Percentiles rank a stretch among this genome's conserved stretches.
Evolutionary conservation across 1,140 invertebrate species (phyloP).

Genomic region (Orchesella cincta): DNA sequence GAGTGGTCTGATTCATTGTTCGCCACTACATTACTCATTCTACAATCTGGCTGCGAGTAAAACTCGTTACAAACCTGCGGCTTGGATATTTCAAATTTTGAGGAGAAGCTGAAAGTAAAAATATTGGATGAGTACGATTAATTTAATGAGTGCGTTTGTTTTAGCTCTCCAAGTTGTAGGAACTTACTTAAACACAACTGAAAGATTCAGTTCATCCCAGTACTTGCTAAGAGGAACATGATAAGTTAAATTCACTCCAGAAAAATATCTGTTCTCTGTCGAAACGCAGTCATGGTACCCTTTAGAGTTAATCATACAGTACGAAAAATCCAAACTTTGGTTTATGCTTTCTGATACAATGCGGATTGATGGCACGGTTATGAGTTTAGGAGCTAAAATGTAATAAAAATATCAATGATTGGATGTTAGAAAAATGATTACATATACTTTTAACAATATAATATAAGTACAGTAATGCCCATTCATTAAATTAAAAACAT

Average conservation of each 20-base stretch:
- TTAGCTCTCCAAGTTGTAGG: not conserved
- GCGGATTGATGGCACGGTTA: conserved; percentile 47
- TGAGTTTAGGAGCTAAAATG: conserved; percentile 36
- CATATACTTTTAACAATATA: not conserved
- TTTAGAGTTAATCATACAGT: conserved; percentile 45
- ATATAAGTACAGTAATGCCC: not conserved
- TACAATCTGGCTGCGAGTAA: conserved; percentile 36
- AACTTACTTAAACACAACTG: conserved; percentile 47
- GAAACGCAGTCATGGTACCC: conserved; percentile 49
- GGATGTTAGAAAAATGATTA: not conserved
- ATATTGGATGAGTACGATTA: not conserved
- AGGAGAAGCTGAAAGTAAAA: conserved; percentile 43
- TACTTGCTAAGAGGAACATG: conserved; percentile 47
- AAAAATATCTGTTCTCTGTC: conserved; percentile 45
- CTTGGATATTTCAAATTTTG: conserved; percentile 42
- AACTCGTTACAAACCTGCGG: conserved; percentile 39
- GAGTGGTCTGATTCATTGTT: not conserved
- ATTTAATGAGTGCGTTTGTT: not conserved
- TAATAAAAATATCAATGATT: not conserved
- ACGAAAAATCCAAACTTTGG: conserved; percentile 42
- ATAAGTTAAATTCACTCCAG: conserved; percentile 46
- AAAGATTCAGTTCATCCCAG: conserved; percentile 43
- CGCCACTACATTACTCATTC: not conserved
- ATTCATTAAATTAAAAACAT: not conserved
- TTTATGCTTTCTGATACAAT: conserved; percentile 45